These are phyloP conservation scores for Zaprionus lachaisei DNA, from an alignment of 1,140 invertebrate genomes.

Conservation along the genomic window DNA sequence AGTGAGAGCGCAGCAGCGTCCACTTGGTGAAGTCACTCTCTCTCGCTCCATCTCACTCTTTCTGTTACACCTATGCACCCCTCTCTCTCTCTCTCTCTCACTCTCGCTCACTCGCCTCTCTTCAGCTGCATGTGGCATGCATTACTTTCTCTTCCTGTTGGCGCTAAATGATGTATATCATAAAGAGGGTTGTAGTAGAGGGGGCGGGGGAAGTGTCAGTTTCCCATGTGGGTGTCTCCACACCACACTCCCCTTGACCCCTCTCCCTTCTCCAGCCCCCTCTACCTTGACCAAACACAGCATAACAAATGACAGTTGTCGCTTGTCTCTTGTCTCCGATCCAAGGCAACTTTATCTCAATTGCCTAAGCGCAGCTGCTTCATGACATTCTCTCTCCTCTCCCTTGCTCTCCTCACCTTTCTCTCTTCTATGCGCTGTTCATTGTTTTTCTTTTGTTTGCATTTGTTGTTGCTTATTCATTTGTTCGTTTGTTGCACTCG, in stretches of 20 bases:
- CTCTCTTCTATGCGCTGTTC: slow-evolving; percentile 11
- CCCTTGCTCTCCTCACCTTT: not conserved
- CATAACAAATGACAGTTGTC: slow-evolving; percentile 71
- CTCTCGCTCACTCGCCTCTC: not conserved
- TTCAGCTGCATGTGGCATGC: slow-evolving; percentile 46
- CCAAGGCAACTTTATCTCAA: slow-evolving; percentile 37
- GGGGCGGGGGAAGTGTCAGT: not conserved
- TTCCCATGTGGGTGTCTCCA: slow-evolving; percentile 33
- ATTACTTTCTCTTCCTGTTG: slow-evolving; percentile 82
- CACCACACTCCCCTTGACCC: not conserved
- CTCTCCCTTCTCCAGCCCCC: not conserved
- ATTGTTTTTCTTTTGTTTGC: not conserved
- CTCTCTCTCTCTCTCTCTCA: not conserved
- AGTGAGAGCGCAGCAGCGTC: slow-evolving; percentile 66
- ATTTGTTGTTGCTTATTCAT: slow-evolving; percentile 16
- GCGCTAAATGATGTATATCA: slow-evolving; percentile 73
- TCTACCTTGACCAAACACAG: slow-evolving; percentile 43
- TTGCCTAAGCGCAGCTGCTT: slow-evolving; percentile 40
- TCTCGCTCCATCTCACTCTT: not conserved
- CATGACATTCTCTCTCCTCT: slow-evolving; percentile 11
- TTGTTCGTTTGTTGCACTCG: slow-evolving; percentile 13
- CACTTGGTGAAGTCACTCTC: not conserved
- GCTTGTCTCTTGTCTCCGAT: slow-evolving; percentile 13
- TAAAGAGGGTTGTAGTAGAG: not conserved
- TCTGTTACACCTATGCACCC: not conserved